These are phyloP conservation scores for Ochotona curzoniae DNA, from an alignment of 2,113 vertebrate species.

Conservation along the genomic window DNA sequence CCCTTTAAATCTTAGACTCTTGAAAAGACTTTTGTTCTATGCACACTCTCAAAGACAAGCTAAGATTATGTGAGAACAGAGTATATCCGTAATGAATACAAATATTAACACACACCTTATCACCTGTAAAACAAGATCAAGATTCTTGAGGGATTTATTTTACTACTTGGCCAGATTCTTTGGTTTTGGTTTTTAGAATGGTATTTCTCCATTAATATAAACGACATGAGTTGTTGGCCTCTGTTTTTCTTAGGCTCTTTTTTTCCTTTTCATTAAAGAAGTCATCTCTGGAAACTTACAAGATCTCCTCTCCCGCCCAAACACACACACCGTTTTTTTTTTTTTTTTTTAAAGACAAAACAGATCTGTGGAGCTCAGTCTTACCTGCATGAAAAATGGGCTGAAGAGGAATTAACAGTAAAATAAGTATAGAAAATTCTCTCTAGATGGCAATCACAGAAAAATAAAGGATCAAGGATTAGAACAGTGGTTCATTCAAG, in stretches of 20 bases:
- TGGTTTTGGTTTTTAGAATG: slow-evolving; percentile 28
- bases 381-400: slow-evolving; percentile 41
- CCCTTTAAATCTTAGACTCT: slow-evolving; percentile 46
- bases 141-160: slow-evolving; percentile 47
- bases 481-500: slow-evolving; percentile 20
- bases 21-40: slow-evolving; percentile 71
- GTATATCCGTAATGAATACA: slow-evolving; percentile 46
- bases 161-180: slow-evolving; percentile 35
- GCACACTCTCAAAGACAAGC: slow-evolving; percentile 25
- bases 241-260: slow-evolving; percentile 40
- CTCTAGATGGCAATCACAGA: slow-evolving; percentile 1
- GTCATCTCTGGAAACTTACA: slow-evolving; percentile 4
- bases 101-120: slow-evolving; percentile 55
- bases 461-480: not conserved
- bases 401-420: slow-evolving; percentile 33
- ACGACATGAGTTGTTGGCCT: slow-evolving; percentile 2
- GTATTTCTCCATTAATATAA: not conserved
- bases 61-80: slow-evolving; percentile 53
- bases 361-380: not conserved
- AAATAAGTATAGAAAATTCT: slow-evolving; percentile 6
- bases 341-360: too few species aligned
- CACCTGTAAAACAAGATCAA: slow-evolving; percentile 12
- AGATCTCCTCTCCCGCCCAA: not conserved
- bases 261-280: slow-evolving; percentile 14
- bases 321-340: too few species aligned